Percentiles rank a stretch among this genome's conserved stretches.
phyloP scores from a whole-genome alignment of 2,797 vertebrate species.

The Ctenopoma kingsleyae region DNA sequence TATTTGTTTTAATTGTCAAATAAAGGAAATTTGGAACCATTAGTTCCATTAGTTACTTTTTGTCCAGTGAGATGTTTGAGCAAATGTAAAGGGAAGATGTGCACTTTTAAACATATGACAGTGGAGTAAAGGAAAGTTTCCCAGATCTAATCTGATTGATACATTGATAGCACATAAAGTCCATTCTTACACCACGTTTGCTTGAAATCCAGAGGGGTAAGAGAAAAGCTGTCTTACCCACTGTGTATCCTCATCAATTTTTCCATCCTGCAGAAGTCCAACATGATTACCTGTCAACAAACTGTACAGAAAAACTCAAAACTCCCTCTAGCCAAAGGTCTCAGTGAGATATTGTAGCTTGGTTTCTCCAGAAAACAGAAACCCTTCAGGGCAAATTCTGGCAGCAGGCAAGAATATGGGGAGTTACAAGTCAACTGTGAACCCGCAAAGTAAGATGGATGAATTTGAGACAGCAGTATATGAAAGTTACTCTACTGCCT shows the following conservation, averaged over 20 bases:
- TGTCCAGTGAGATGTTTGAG: too few species aligned
- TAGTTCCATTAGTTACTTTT: too few species aligned
- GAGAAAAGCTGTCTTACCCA: constrained; percentile 1
- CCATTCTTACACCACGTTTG: constrained; percentile 14
- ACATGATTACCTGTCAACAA: constrained; percentile 40
- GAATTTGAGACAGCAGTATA: neutral
- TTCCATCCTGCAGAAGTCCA: constrained; percentile 18
- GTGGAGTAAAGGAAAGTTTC: neutral
- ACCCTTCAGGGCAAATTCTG: constrained; percentile 34
- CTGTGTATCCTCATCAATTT: neutral
- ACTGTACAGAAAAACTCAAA: constrained; percentile 25
- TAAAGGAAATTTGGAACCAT: too few species aligned
- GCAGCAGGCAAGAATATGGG: constrained; percentile 10
- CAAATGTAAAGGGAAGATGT: too few species aligned
- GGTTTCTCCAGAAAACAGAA: constrained; percentile 36
- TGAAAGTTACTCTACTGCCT: neutral
- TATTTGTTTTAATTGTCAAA: too few species aligned
- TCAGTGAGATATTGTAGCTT: constrained; percentile 24
- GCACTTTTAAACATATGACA: neutral
- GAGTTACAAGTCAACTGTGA: constrained; percentile 16
- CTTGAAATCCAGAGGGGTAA: constrained; percentile 11
- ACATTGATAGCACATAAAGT: neutral
- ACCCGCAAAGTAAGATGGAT: constrained; percentile 26
- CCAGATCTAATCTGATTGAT: constrained; percentile 1
- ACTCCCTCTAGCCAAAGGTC: constrained; percentile 41